Conservation (phyloP, 2,888 invertebrate species). For the Rutpela maculata region DNA sequence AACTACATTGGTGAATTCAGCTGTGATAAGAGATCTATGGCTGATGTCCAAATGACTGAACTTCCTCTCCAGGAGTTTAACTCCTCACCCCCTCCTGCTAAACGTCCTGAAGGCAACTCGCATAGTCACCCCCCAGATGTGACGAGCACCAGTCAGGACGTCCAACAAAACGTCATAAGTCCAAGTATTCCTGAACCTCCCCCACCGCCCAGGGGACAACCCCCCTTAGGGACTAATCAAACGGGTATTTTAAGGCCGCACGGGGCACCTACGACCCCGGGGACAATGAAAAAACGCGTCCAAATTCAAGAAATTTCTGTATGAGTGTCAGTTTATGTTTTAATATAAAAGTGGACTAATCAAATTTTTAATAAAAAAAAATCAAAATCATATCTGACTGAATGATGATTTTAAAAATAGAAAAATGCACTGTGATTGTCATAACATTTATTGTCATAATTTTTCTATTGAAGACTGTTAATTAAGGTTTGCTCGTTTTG, state of each 20-base stretch:
- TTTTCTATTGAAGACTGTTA: slow-evolving; percentile 23
- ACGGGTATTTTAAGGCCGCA: slow-evolving; percentile 80
- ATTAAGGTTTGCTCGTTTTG: slow-evolving; percentile 17
- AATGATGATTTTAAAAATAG: slow-evolving; percentile 53
- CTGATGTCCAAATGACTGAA: slow-evolving; percentile 80
- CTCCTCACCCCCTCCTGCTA: slow-evolving; percentile 76
- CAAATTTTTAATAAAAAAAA: slow-evolving; percentile 51
- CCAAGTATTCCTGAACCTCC: slow-evolving; percentile 79
- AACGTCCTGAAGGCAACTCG: slow-evolving; percentile 74
- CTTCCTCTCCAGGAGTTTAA: slow-evolving; percentile 80
- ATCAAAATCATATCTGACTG: slow-evolving; percentile 62
- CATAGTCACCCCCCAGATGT: slow-evolving; percentile 73
- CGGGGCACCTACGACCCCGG: slow-evolving; percentile 81
- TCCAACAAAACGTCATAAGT: slow-evolving; percentile 59
- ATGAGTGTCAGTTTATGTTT: slow-evolving; percentile 74
- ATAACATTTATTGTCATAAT: slow-evolving; percentile 53
- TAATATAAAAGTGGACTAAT: slow-evolving; percentile 48
- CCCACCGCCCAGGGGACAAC: slow-evolving; percentile 78
- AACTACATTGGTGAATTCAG: slow-evolving; percentile 81
- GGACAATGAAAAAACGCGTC: slow-evolving; percentile 90
- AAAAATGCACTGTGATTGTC: slow-evolving; percentile 67
- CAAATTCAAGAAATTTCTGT: slow-evolving; percentile 96
- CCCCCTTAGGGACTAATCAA: slow-evolving; percentile 72
- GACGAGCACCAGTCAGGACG: slow-evolving; percentile 72
- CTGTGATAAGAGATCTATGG: slow-evolving; percentile 77